Evolutionary conservation across 2,888 invertebrate genomes (phyloP), one percentile per base, ranked within the genome.

Genomic region (Craniophora ligustri): DNA sequence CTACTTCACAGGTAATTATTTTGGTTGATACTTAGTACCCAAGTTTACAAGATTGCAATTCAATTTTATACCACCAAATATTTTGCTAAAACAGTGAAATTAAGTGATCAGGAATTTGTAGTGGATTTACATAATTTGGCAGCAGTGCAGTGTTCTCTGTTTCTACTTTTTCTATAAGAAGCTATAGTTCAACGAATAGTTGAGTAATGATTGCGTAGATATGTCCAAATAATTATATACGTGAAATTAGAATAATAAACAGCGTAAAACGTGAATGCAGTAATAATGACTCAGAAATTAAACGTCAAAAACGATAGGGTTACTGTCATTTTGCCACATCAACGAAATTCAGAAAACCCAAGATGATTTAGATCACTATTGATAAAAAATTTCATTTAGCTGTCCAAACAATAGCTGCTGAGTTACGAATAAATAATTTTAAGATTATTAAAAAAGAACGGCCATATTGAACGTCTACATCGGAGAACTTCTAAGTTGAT

Each of bases 321-420:
- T 81, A 78, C 85, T 91, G 90, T 91, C 92, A 91, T 81, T 84
- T 85, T 92, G 92, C 92, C 92, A 92, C 92, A 92, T 92, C 91
- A 90, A 91, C 88, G 78, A 76, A 77, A 79, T 74, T 72, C 50
- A 53, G 13, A 50, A 71, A 72, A 72, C 62, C 41, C 36, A 28
- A 18, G 44, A 67, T 51, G n/a, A n/a, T 58, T 48, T 34, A 16
- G 7, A 30, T 47, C 11, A 40, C 6, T 11, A 11, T 11, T 36
- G 15, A n/a, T n/a, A 28, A 36, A 11, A 42, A 11, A 30, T 23
- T 5, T 2, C 26, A 19, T 38, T 18, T 35, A 13, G 32, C 35
- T 51, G 49, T 16, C 8, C 14, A 41, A 55, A 51, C 19, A 31
- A 39, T 51, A 50, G 26, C 41, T 60, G 30, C 44, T 59, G 49